phyloP scores from a whole-genome alignment of 2,888 invertebrate genomes.

The Campoplex capitator region DNA sequence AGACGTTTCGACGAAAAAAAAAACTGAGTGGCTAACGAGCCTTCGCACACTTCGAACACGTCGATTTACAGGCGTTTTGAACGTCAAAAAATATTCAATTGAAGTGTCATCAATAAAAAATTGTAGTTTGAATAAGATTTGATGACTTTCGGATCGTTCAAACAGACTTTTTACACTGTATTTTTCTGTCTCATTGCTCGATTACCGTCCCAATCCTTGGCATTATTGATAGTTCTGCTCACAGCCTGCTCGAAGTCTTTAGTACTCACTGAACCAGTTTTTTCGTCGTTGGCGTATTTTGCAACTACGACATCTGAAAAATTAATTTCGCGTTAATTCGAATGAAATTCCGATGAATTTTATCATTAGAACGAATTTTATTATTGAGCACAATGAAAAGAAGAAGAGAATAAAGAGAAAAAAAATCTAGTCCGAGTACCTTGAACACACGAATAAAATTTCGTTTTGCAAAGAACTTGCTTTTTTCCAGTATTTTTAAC shows the following conservation, averaged over 20 bases:
- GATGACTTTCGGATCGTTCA: too few species aligned
- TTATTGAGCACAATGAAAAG: too few species aligned
- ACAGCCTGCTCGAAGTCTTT: slow-evolving; percentile 23
- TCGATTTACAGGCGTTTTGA: neutral
- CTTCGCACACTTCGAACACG: neutral
- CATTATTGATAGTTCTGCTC: slow-evolving; percentile 14
- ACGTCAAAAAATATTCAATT: neutral
- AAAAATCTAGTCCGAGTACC: neutral
- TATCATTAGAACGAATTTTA: neutral
- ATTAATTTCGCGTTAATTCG: neutral
- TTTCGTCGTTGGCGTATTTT: slow-evolving; percentile 3
- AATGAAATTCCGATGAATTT: too few species aligned
- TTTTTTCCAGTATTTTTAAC: slow-evolving; percentile 12
- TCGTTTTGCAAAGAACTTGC: slow-evolving; percentile 22
- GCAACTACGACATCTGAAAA: slow-evolving; percentile 21
- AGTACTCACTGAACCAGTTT: neutral
- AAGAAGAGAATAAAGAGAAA: neutral
- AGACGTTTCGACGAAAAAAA: neutral
- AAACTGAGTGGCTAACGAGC: neutral
- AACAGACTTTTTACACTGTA: neutral
- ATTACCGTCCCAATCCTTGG: slow-evolving; percentile 30
- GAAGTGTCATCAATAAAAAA: neutral
- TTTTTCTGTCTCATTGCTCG: slow-evolving; percentile 5
- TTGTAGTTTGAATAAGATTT: neutral
- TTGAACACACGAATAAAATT: slow-evolving; percentile 23